phyloP scores from a whole-genome alignment of 2,888 invertebrate species.

The Microdon myrmicae region DNA sequence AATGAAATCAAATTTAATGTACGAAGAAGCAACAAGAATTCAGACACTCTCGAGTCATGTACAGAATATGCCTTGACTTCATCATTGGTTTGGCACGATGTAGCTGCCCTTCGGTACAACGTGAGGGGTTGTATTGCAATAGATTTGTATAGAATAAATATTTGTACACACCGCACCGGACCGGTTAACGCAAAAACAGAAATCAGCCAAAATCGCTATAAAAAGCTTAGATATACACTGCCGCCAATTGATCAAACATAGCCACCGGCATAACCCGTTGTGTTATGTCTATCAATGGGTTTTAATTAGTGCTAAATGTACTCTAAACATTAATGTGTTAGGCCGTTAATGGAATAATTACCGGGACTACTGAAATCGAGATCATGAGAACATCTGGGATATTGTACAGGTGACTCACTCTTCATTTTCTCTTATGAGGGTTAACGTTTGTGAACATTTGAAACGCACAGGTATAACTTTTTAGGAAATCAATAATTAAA shows the following conservation, averaged over 20 bases:
- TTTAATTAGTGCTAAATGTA: too few relatives aligned
- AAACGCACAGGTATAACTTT: too few relatives aligned
- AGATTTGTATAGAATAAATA: too few relatives aligned
- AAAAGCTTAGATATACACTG: conserved; percentile 25
- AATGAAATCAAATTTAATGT: conserved; percentile 1
- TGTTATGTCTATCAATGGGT: conserved; percentile 10
- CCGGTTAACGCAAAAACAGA: conserved; percentile 18
- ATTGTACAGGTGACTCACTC: too few relatives aligned
- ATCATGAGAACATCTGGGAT: too few relatives aligned
- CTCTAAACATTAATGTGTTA: too few relatives aligned
- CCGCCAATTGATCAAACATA: conserved; percentile 15
- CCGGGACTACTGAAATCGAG: too few relatives aligned
- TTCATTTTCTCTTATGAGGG: too few relatives aligned
- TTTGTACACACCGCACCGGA: too few relatives aligned
- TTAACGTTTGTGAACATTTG: too few relatives aligned
- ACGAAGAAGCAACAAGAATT: conserved; percentile 2
- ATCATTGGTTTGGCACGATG: conserved; percentile 11
- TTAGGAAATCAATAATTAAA: too few relatives aligned
- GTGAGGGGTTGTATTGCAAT: conserved; percentile 7
- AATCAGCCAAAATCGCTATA: conserved; percentile 23
- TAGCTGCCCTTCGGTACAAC: conserved; percentile 31
- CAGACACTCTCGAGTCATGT: conserved; percentile 14
- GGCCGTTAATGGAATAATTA: too few relatives aligned
- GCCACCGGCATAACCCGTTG: conserved; percentile 7
- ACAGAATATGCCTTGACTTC: conserved; percentile 18